Base-by-base conservation (phyloP, 2,797 vertebrate genomes). In the Sebastes steindachneri region DNA sequence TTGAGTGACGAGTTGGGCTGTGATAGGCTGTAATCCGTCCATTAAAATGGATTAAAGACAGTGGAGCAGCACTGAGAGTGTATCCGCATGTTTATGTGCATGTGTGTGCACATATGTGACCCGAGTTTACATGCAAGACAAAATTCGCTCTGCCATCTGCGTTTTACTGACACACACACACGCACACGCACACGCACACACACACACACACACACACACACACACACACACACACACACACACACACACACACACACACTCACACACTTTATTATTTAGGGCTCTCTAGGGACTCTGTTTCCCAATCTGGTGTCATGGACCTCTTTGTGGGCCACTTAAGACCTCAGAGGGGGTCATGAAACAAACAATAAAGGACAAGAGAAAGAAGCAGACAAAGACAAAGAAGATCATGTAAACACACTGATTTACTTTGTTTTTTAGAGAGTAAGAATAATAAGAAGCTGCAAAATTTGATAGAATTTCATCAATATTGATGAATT, bases 21-120 rank as follows among this genome's bases (percentile, higher is more conserved):
- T 70, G 79, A 94, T 89, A 91, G 92, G 82, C 84, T 86, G 82
- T 94, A 95, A 95, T 94, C 94, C 83, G 48, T 94, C 89, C 94
- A 96, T 95, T 96, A 95, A 93, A 94, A 86, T 90, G 94, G 96
- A 96, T 95, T 95, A 95, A 94, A 90, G 79, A 93, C 89, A 91
- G 90, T 87, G 78, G 88, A 89, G 88, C 90, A 89, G 86, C 71
- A 48, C 73, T 80, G 84, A 79, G 79, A 54, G 75, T 37, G 77
- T 73, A 75, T 69, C 28, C 86, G 73, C 63, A 2, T 78, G 76
- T 54, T 64, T 87, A 11, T 76, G 21, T 73, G 62, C 31, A 45
- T 12, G 82, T 78, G 80, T 80, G 23, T 79, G 73, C 62, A 7
- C 68, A 58, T 86, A 29, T 82, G 87, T 91, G 90, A 79, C 79